These are phyloP conservation scores for Torymus auratus DNA, from an alignment of 2,888 invertebrate genomes.

Conservation along the genomic window DNA sequence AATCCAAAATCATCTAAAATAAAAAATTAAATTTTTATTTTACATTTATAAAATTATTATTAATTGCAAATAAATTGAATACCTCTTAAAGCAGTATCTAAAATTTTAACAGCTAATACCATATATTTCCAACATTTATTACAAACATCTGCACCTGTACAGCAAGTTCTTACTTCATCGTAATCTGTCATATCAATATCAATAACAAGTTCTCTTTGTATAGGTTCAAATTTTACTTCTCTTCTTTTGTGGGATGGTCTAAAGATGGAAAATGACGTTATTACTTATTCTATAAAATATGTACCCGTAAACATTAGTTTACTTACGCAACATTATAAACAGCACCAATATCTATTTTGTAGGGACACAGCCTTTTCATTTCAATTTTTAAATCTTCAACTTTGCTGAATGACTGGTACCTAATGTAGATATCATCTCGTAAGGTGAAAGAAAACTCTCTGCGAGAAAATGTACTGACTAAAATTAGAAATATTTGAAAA, in stretches of 20 bases:
- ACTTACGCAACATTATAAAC: conserved; percentile 63
- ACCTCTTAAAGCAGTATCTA: conserved; percentile 90
- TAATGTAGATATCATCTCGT: conserved; percentile 79
- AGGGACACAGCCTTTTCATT: conserved; percentile 87
- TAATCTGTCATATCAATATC: conserved; percentile 99
- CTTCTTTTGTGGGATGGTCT: conserved; percentile 66
- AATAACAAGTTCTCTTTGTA: conserved; percentile 97
- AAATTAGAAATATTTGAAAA: conserved; percentile 57
- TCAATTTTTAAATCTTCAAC: conserved; percentile 87
- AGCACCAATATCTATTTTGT: conserved; percentile 96
- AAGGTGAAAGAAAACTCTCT: conserved; percentile 98
- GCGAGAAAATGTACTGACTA: conserved; percentile 81
- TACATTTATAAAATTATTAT: neutral
- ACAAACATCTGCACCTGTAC: conserved; percentile 93
- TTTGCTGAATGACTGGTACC: conserved; percentile 39
- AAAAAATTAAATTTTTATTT: conserved; percentile 15
- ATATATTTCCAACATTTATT: conserved; percentile 98
- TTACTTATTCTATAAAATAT: too few species aligned
- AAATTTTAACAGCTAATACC: conserved; percentile 92
- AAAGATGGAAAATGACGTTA: neutral
- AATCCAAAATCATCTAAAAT: conserved; percentile 95
- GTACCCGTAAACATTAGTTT: too few species aligned
- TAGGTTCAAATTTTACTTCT: conserved; percentile 64
- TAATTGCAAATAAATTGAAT: conserved; percentile 49
- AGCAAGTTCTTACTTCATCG: conserved; percentile 96